Evolutionary conservation across 2,113 vertebrate species (phyloP), one percentile per base, ranked within the genome.

Genomic region (Falco punctatus): DNA sequence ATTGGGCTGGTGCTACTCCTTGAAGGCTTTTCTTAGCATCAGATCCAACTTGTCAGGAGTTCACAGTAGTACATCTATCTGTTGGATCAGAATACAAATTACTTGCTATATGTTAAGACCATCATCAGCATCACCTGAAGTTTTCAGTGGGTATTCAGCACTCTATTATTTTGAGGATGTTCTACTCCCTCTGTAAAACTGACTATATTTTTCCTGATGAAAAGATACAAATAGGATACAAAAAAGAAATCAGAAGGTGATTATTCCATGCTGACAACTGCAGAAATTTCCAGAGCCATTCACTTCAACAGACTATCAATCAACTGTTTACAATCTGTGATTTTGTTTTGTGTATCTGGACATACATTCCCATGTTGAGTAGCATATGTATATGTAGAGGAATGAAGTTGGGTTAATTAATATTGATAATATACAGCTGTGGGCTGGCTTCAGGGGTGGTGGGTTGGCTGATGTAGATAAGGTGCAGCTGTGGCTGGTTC

Each of bases 1-100:
- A 94, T 86, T 97, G 51, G 79, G 46, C 40, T 86, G n/a, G 33
- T 85, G 66, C n/a, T 86, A 24, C n/a, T 81, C 80, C 83, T 92
- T 58, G 15, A 93, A 92, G 81, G 15, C 42, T 88, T 88, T 42
- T 94, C 62, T 86, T 70, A 95, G 33, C 69, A 81, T 61, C 83
- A 66, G 64, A 86, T 78, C 44, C 33, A 52, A 13, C 72, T 95
- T 81, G 72, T 78, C 55, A 6, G 51, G n/a, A 93, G 51, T 86
- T 55, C 46, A 64, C 65, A 20, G 38, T 46, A 81, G 58, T 64
- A 62, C 40, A 30, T 74, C 32, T 38, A 5, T 70, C 71, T 67
- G 48, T 48, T 74, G 55, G 51, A 88, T 92, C 55, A 71, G 86
- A 93, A 92, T 93, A 86, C 52, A 91, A 94, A 93, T 92, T 92